Evolutionary conservation across 2,888 invertebrate genomes (phyloP).

Genomic region (Spatulosminthurus flaviceps): DNA sequence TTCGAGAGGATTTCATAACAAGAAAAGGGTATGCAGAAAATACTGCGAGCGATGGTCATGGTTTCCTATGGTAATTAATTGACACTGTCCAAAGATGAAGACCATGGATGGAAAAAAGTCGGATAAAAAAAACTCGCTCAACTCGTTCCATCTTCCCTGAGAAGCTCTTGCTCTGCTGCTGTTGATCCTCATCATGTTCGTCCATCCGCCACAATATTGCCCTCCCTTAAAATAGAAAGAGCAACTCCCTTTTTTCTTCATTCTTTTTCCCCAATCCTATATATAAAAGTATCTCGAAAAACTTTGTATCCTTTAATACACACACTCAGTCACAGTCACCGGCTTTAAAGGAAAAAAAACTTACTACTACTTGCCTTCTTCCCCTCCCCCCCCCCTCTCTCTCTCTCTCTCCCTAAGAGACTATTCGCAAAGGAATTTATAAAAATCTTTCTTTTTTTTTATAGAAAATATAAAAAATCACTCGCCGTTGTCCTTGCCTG

Average conservation of each 20-base stretch:
- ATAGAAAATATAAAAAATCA: too few relatives aligned
- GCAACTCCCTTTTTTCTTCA: slow-evolving; percentile 8
- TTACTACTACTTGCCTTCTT: background rate
- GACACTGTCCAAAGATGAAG: slow-evolving; percentile 40
- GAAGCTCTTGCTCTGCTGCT: slow-evolving; percentile 10
- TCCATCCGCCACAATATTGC: slow-evolving; percentile 19
- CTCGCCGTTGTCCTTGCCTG: too few relatives aligned
- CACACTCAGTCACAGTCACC: slow-evolving; percentile 21
- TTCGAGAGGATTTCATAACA: background rate
- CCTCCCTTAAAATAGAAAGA: slow-evolving; percentile 25
- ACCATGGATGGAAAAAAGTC: background rate
- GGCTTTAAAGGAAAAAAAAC: slow-evolving; percentile 9
- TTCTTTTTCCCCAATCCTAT: background rate
- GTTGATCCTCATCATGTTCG: slow-evolving; percentile 21
- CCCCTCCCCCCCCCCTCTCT: background rate
- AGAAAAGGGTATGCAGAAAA: background rate
- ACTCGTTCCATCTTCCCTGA: slow-evolving; percentile 34
- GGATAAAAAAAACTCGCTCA: slow-evolving; percentile 37
- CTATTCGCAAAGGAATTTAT: too few relatives aligned
- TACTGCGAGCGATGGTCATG: slow-evolving; percentile 19
- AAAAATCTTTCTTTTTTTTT: too few relatives aligned
- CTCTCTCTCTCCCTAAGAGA: too few relatives aligned
- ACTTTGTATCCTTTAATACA: background rate
- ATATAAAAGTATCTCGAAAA: background rate
- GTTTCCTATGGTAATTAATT: slow-evolving; percentile 44